phyloP scores from a whole-genome alignment of 2,888 invertebrate genomes.

The Cantharis flavilabris region DNA sequence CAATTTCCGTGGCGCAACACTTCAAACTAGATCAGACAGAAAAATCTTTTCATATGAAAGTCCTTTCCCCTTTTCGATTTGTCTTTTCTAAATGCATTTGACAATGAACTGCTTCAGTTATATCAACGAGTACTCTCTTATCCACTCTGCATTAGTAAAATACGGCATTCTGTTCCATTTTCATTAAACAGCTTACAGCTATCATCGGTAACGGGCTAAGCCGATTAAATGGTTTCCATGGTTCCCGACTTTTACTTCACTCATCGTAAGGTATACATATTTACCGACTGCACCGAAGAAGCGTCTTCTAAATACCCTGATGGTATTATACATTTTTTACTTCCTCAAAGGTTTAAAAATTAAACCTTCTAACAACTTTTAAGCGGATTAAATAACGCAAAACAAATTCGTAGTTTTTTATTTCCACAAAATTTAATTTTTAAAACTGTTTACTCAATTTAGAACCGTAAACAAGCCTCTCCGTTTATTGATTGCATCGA shows the following conservation, averaged over 20 bases:
- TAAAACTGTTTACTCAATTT: background rate
- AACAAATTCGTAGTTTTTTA: background rate
- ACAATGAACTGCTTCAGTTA: slow-evolving; percentile 35
- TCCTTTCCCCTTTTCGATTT: slow-evolving; percentile 1
- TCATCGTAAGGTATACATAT: slow-evolving; percentile 22
- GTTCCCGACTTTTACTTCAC: slow-evolving; percentile 29
- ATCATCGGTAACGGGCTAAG: slow-evolving; percentile 52
- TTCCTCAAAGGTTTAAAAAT: background rate
- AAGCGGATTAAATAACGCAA: background rate
- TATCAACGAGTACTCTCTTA: slow-evolving; percentile 14
- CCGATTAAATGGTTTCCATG: slow-evolving; percentile 47
- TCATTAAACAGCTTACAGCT: slow-evolving; percentile 53
- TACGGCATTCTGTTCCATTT: slow-evolving; percentile 37
- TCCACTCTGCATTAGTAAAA: slow-evolving; percentile 15
- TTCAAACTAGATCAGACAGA: background rate
- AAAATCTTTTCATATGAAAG: background rate
- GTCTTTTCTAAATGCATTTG: slow-evolving; percentile 35
- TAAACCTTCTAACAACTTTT: background rate
- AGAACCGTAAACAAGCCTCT: background rate
- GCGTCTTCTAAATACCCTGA: slow-evolving; percentile 19
- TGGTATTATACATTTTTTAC: slow-evolving; percentile 23
- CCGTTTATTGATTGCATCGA: background rate
- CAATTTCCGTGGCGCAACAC: background rate
- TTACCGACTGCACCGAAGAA: slow-evolving; percentile 19
- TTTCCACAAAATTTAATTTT: background rate